phyloP scores from a whole-genome alignment of 2,888 invertebrate genomes.

The Invenusta paracnida region DNA sequence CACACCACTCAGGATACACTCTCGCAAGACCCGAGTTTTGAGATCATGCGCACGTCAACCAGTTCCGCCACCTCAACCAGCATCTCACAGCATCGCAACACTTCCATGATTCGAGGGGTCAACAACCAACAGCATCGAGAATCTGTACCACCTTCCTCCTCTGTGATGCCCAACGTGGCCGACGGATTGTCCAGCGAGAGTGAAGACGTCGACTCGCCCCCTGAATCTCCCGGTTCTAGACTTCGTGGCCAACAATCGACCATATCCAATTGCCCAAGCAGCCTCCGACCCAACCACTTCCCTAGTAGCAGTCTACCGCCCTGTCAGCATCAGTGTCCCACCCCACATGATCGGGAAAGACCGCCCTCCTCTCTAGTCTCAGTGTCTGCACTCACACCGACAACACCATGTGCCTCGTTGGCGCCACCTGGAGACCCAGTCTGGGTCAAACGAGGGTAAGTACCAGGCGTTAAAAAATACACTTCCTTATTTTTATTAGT shows the following conservation, averaged over 20 bases:
- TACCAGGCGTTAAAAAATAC: too few species aligned
- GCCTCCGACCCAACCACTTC: background rate
- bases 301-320: background rate
- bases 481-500: too few species aligned
- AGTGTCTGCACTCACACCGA: background rate
- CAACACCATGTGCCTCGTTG: background rate
- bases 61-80: background rate
- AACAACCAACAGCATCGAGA: background rate
- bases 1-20: background rate
- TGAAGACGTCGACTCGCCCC: background rate
- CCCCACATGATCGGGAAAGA: background rate
- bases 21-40: background rate
- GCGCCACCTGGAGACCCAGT: slow-evolving; percentile 2
- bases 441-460: slow-evolving; percentile 6
- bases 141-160: background rate
- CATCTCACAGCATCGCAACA: background rate
- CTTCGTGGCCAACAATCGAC: background rate
- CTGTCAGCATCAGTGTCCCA: background rate
- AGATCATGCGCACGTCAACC: slow-evolving; percentile 10
- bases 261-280: too few species aligned
- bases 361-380: background rate
- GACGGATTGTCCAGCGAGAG: background rate
- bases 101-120: background rate
- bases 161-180: slow-evolving; percentile 23
- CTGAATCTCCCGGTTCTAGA: background rate